Evolutionary conservation across 2,888 invertebrate species (phyloP), one percentile per base, ranked within the genome.

Genomic region (Isotomurus palustris): DNA sequence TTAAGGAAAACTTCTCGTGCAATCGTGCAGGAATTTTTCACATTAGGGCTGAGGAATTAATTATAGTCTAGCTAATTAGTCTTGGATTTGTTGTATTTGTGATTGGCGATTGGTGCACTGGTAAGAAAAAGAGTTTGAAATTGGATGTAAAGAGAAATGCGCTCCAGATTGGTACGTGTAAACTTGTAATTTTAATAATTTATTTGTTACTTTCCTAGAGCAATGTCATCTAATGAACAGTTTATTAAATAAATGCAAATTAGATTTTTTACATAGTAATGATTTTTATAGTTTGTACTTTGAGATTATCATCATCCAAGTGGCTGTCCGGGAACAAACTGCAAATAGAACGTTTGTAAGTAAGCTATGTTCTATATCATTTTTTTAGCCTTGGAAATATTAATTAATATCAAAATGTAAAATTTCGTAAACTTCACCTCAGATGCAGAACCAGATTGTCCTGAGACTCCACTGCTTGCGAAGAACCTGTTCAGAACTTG

Each of bases 271-370:
- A n/a, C n/a, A n/a, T n/a, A n/a, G n/a, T n/a, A n/a, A n/a, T n/a
- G n/a, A n/a, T n/a, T n/a, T n/a, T n/a, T n/a, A n/a, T n/a, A n/a
- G n/a, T n/a, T n/a, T n/a, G n/a, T n/a, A n/a, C n/a, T n/a, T n/a
- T n/a, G n/a, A n/a, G n/a, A n/a, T n/a, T n/a, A 24, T 43, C 24
- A 22, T 43, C 24, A 43, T 43, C 43, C 43, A 10, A 43, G 22
- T 3, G 43, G 43, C 24, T 43, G 22, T 43, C 43, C 43, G 14
- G 43, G 43, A 43, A 43, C 43, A 22, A 43, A 43, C 43, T 43
- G 14, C 4, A 43, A 14, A 38, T n/a, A 8, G 14, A 5, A 38
- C 14, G 5, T 8, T 38, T 19, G 40, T n/a, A 40, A 43, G 24
- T 43, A 21, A 43, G 4, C 4, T 8, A 43, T 22, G 24, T 24